These are phyloP conservation scores for Tiphia femorata DNA, from an alignment of 2,888 invertebrate genomes.

Conservation along the genomic window DNA sequence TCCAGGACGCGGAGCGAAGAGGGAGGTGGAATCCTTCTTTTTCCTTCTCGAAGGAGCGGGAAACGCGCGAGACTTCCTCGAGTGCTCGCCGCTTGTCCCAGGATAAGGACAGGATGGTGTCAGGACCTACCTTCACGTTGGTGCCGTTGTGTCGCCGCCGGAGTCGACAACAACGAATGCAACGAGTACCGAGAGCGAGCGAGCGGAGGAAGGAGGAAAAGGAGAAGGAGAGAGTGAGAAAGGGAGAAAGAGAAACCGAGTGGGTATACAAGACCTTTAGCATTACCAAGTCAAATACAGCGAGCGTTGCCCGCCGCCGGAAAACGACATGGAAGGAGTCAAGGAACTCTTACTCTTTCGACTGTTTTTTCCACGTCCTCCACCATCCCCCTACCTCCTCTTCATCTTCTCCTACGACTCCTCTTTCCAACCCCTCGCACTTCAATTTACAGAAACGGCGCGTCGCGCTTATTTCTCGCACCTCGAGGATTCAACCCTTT, in stretches of 20 bases:
- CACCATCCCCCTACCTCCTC: slow-evolving; percentile 2
- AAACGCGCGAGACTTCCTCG: slow-evolving; percentile 10
- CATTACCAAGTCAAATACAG: slow-evolving; percentile 67
- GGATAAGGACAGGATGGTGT: slow-evolving; percentile 44
- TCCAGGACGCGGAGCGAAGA: slow-evolving; percentile 16
- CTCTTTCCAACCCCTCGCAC: slow-evolving; percentile 10
- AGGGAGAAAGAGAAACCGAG: slow-evolving; percentile 23
- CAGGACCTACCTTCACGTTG: slow-evolving; percentile 59
- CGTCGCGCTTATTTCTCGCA: slow-evolving; percentile 34
- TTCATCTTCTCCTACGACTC: slow-evolving; percentile 16
- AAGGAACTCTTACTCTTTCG: slow-evolving; percentile 45
- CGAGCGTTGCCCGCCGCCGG: slow-evolving; percentile 52
- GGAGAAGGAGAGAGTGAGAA: slow-evolving; percentile 11
- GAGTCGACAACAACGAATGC: neutral
- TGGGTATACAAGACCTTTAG: slow-evolving; percentile 51
- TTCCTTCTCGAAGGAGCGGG: neutral
- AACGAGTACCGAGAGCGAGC: slow-evolving; percentile 11
- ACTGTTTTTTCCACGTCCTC: slow-evolving; percentile 6
- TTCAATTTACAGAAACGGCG: slow-evolving; percentile 51
- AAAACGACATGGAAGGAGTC: slow-evolving; percentile 55
- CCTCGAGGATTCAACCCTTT: slow-evolving; percentile 10
- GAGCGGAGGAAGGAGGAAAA: slow-evolving; percentile 43
- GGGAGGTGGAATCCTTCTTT: neutral
- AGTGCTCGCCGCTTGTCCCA: slow-evolving; percentile 35
- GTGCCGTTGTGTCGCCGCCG: slow-evolving; percentile 44